A percentile compares a stretch with the other conserved stretches of the same genome.
Evolutionary conservation across 1,140 invertebrate species (phyloP).

Genomic region (Pomacea maculata): DNA sequence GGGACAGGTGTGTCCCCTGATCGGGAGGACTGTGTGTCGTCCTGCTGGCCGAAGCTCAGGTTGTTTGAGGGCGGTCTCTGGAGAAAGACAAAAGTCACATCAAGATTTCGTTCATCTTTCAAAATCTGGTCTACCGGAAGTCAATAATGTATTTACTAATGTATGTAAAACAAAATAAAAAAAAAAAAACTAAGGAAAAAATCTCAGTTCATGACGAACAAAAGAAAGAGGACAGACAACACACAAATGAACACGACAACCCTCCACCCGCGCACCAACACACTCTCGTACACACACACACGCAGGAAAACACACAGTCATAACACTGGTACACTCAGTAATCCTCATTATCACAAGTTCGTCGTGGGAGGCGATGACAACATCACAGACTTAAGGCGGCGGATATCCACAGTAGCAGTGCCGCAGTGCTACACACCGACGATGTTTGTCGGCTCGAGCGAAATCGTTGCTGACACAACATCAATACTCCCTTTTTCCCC

Average conservation of each 20-base stretch:
- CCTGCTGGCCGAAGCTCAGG: conserved; percentile 51
- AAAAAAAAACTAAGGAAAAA: neutral
- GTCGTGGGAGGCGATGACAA: too few relatives aligned
- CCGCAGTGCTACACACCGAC: too few relatives aligned
- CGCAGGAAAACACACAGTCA: too few relatives aligned
- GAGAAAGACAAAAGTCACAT: conserved; percentile 22
- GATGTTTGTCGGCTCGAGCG: neutral
- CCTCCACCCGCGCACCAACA: neutral
- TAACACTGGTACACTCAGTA: too few relatives aligned
- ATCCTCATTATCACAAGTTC: too few relatives aligned
- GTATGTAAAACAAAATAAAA: neutral
- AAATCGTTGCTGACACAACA: conserved; percentile 1
- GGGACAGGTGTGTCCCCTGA: conserved; percentile 62
- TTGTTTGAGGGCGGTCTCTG: conserved; percentile 59
- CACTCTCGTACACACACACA: neutral
- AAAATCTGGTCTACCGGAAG: too few relatives aligned
- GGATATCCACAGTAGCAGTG: too few relatives aligned
- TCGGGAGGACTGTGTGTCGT: conserved; percentile 59
- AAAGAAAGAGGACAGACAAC: neutral
- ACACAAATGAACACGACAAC: neutral
- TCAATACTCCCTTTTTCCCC: neutral
- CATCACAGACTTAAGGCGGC: too few relatives aligned
- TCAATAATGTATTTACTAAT: neutral
- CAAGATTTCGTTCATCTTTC: neutral
- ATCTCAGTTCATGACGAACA: neutral